Percentiles rank a stretch among this genome's conserved stretches.
These are phyloP conservation scores for Ophiodon elongatus DNA, from an alignment of 2,113 vertebrate species.

Conservation along the genomic window DNA sequence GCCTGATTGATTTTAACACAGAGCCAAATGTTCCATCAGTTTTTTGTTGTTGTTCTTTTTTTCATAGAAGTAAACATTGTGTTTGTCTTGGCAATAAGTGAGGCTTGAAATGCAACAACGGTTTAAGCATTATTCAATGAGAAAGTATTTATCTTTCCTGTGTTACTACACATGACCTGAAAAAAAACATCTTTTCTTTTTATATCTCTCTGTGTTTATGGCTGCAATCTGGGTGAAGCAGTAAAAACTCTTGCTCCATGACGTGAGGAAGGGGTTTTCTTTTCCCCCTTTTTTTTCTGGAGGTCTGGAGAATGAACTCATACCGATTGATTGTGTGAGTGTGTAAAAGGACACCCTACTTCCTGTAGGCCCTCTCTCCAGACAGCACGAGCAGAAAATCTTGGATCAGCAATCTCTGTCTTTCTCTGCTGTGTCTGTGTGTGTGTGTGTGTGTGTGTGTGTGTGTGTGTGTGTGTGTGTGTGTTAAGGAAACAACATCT, in stretches of 20 bases:
- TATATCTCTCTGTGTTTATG: constrained; percentile 54
- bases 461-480: constrained; percentile 25
- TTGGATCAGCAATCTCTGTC: constrained; percentile 62
- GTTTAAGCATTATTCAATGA: background rate
- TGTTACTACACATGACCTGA: constrained; percentile 30
- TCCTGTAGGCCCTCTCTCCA: constrained; percentile 79
- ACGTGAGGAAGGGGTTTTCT: constrained; percentile 30
- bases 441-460: constrained; percentile 12
- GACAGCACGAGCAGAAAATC: constrained; percentile 73
- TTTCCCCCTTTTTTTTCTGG: constrained; percentile 51
- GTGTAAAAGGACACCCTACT: constrained; percentile 83
- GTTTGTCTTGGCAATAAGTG: background rate
- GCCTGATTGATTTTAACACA: background rate
- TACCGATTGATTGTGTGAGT: constrained; percentile 83
- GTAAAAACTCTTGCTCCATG: constrained; percentile 52
- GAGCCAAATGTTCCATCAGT: background rate
- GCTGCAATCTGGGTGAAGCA: constrained; percentile 52
- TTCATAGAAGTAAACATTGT: background rate
- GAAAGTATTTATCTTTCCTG: constrained; percentile 10
- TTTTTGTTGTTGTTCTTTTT: background rate
- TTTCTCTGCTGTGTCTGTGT: constrained; percentile 31
- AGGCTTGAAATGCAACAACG: background rate
- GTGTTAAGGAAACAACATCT: constrained; percentile 45
- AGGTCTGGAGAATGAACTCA: constrained; percentile 81
- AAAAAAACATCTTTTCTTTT: constrained; percentile 52